Base-by-base conservation (phyloP, 53 echinoderm and acorn worm genomes). In the Echinometra lucunter region DNA sequence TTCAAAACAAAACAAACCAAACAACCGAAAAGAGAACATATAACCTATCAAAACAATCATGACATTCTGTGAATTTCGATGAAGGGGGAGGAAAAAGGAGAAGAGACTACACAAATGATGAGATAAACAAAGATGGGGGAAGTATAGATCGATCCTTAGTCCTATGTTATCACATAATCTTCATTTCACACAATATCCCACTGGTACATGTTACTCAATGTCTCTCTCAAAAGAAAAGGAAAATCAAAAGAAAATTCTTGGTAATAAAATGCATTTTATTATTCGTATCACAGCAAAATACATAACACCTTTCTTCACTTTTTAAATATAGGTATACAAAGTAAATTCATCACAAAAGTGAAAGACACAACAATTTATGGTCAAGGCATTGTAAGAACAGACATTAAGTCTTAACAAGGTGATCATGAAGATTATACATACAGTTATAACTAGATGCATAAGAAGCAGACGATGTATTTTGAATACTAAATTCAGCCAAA, bases 181-280 rank as follows among this genome's bases (percentile, higher is more conserved):
- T 63, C 21, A 25, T 4, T 63, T 63, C 5, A 63, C 23, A 25
- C 23, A 63, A 25, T 63, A 6, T 63, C 63, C 25, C 0, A 63
- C 63, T 6, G 63, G 63, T 6, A 63, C 63, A 63, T 63, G 63
- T 25, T 72, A 2, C 19, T 78, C 3, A 78, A 18, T 44, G 6
- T 40, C 42, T 40, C 74, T 27, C 3, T 30, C 37, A 40, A 40
- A 78, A 75, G 10, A 40, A 38, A 78, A 42, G 17, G 12, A 40
- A 78, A 78, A 49, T 18, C n/a, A 85, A 1, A n/a, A 45, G 21
- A 9, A 85, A 34, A 6, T 42, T 85, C 18, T 6, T 44, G 44
- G 28, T 85, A 85, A 85, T 72, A 72, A 85, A 85, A 85, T 85
- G 85, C 85, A 49, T 28, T 85, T 85, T 85, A 85, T 85, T 85